Conservation (phyloP, 2,113 vertebrate species). For the Lophura nycthemera region DNA sequence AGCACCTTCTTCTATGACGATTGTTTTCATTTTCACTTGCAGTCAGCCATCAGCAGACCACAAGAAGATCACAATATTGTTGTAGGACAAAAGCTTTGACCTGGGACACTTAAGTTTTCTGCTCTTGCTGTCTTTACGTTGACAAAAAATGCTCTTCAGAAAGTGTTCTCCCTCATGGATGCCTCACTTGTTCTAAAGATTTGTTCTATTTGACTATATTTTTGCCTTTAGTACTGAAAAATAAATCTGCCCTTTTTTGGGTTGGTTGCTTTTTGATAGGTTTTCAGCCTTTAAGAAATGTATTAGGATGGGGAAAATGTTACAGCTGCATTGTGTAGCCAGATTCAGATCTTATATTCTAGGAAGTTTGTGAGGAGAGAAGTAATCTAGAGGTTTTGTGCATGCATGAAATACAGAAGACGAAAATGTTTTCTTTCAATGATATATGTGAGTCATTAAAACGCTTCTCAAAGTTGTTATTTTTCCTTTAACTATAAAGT, state of each 20-base stretch:
- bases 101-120: accelerated
- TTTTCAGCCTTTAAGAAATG: background rate
- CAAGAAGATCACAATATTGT: background rate
- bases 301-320: background rate
- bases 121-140: background rate
- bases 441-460: slow-evolving; percentile 9
- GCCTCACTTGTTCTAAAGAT: background rate
- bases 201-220: background rate
- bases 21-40: background rate
- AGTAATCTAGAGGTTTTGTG: background rate
- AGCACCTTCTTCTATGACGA: background rate
- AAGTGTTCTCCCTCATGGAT: accelerated
- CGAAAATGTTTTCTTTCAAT: background rate
- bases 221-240: background rate
- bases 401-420: background rate
- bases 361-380: background rate
- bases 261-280: background rate
- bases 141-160: background rate
- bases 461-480: background rate
- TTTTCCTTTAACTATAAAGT: background rate
- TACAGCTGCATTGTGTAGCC: background rate
- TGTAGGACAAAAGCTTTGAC: background rate
- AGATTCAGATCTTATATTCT: background rate
- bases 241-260: background rate
- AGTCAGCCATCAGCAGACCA: background rate